A percentile compares a stretch with the other conserved stretches of the same genome.
These are phyloP conservation scores for Nematolebias whitei DNA, from an alignment of 2,113 vertebrate species.

Conservation along the genomic window DNA sequence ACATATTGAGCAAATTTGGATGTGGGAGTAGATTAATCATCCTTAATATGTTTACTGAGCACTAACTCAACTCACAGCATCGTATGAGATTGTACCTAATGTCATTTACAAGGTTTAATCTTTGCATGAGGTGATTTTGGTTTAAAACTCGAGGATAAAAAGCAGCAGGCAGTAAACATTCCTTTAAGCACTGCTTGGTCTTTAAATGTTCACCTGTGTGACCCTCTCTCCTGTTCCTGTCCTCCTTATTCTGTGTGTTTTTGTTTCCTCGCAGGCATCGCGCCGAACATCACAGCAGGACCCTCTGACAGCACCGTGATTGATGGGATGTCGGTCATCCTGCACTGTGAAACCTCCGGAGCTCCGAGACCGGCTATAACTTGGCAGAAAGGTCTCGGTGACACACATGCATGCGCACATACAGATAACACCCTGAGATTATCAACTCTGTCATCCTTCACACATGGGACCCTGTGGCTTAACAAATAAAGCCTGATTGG, in stretches of 20 bases:
- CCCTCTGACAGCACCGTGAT: conserved; percentile 97
- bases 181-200: too few relatives aligned
- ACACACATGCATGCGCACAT: conserved; percentile 9
- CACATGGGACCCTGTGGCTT: conserved; percentile 33
- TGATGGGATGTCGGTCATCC: conserved; percentile 91
- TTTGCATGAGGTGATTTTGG: too few relatives aligned
- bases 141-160: too few relatives aligned
- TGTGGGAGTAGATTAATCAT: too few relatives aligned
- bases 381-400: conserved; percentile 92
- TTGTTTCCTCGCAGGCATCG: conserved; percentile 84
- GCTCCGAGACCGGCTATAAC: conserved; percentile 95
- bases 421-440: conserved; percentile 22
- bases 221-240: conserved; percentile 43
- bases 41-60: too few relatives aligned
- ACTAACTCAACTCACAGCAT: too few relatives aligned
- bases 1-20: too few relatives aligned
- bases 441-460: conserved; percentile 41
- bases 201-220: conserved; percentile 24
- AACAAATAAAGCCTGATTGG: conserved; percentile 59
- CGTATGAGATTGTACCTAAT: too few relatives aligned
- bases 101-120: too few relatives aligned
- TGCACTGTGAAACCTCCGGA: conserved; percentile 95
- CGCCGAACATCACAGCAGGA: conserved; percentile 95
- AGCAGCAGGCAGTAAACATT: too few relatives aligned
- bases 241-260: conserved; percentile 18